These are phyloP conservation scores for Peromyscus aztecus DNA, from an alignment of 2,797 vertebrate genomes.

Conservation along the genomic window DNA sequence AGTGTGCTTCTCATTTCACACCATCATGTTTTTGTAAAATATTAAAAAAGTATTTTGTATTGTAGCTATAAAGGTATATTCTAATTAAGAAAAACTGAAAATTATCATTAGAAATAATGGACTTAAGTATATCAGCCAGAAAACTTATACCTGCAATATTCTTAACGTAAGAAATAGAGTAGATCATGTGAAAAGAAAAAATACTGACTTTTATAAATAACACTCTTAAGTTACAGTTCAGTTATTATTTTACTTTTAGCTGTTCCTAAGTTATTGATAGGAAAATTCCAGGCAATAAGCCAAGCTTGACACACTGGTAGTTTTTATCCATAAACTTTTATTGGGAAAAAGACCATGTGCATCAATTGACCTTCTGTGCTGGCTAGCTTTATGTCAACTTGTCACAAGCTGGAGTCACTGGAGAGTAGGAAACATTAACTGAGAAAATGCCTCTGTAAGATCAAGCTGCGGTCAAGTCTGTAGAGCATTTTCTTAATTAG, in stretches of 20 bases:
- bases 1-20: slow-evolving; percentile 61
- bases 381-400: background rate
- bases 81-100: slow-evolving; percentile 3
- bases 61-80: background rate
- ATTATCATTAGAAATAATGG: background rate
- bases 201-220: background rate
- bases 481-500: background rate
- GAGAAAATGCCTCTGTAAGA: background rate
- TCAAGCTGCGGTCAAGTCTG: background rate
- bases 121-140: background rate
- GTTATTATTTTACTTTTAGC: background rate
- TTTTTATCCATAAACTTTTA: slow-evolving; percentile 10
- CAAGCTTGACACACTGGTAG: rapidly evolving
- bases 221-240: slow-evolving; percentile 19
- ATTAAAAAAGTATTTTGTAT: slow-evolving; percentile 61
- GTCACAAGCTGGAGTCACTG: background rate
- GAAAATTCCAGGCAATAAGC: background rate
- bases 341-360: background rate
- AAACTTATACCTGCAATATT: background rate
- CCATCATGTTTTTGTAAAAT: slow-evolving; percentile 69
- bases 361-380: background rate
- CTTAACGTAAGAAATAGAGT: background rate
- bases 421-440: background rate
- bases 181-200: background rate
- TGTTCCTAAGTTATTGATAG: background rate